Percentiles rank a stretch among this genome's conserved stretches.
Conservation (phyloP, 2,888 invertebrate genomes). For the Lycocerus yunnanus region DNA sequence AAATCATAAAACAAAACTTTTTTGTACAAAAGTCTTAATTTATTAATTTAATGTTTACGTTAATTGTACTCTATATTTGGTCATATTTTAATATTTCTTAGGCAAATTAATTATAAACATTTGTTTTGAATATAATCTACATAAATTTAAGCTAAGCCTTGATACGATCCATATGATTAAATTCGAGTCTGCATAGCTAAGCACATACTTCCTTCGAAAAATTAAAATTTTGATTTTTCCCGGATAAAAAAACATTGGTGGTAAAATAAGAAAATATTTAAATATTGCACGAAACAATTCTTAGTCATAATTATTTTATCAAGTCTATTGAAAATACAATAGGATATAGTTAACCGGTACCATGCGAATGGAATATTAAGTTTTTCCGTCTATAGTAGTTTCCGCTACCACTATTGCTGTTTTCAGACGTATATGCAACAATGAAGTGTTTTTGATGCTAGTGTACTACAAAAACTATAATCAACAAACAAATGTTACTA, state of each 20-base stretch:
- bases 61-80: too few relatives aligned
- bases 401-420: slow-evolving; percentile 1
- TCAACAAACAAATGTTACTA: neutral
- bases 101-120: neutral
- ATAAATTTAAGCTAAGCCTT: neutral
- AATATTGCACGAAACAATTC: neutral
- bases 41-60: too few relatives aligned
- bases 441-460: neutral
- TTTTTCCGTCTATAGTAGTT: slow-evolving; percentile 6
- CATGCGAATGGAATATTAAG: slow-evolving; percentile 19
- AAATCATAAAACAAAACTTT: too few relatives aligned
- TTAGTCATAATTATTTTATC: slow-evolving; percentile 13
- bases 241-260: neutral
- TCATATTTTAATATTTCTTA: too few relatives aligned
- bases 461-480: neutral
- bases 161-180: neutral
- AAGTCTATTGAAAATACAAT: slow-evolving; percentile 15
- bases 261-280: slow-evolving; percentile 4
- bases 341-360: slow-evolving; percentile 12
- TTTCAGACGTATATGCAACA: neutral
- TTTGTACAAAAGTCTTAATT: too few relatives aligned
- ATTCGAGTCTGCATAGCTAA: neutral
- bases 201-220: neutral
- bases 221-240: neutral
- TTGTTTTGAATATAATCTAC: too few relatives aligned